Evolutionary conservation across 2,113 vertebrate species (phyloP), one percentile per base, ranked within the genome.

Genomic region (Arenaria interpres): DNA sequence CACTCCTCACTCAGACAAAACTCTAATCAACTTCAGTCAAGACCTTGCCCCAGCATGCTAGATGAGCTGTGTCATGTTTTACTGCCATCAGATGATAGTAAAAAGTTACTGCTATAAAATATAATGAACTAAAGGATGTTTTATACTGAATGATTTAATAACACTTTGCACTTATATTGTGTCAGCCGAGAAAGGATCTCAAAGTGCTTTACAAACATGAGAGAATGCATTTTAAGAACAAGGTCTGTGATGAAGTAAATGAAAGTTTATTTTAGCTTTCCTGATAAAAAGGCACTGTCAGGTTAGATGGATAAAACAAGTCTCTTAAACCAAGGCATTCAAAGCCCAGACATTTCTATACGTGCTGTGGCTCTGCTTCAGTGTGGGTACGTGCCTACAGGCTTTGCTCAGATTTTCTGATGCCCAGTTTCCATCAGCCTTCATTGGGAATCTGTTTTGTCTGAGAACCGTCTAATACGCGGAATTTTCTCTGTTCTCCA

Each of bases 31-130:
- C 71, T 87, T 94, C 57, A 80, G 33, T 79, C 50, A 93, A 94
- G 84, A 82, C 87, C 71, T 94, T 76, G 50, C 18, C 45, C 62
- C 62, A 66, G 57, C 50, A 95, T 54, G 84, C 25, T 82, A 92
- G 77, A 95, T 95, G 90, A 95, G 16, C 95, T 94, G 66, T 93
- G 81, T 93, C 80, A 78, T 80, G 54, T 88, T 95, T 95, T 92
- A 94, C 46, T 92, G 57, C 84, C 74, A 82, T 82, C 67, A 63
- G 63, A 76, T 83, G 85, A 95, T 50, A 94, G 94, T 95, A 87
- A 95, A 96, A 85, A 82, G 45, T 88, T 92, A 66, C 35, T 0
- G 0, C 62, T 82, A 43, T 95, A 91, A 92, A 97, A 85, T 82
- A 82, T 88, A 96, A 90, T 62, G 92, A 96, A 28, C 35, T 64